Percentiles rank a stretch among this genome's conserved stretches.
Conservation (phyloP, 2,113 vertebrate species). For the Seriola quinqueradiata region DNA sequence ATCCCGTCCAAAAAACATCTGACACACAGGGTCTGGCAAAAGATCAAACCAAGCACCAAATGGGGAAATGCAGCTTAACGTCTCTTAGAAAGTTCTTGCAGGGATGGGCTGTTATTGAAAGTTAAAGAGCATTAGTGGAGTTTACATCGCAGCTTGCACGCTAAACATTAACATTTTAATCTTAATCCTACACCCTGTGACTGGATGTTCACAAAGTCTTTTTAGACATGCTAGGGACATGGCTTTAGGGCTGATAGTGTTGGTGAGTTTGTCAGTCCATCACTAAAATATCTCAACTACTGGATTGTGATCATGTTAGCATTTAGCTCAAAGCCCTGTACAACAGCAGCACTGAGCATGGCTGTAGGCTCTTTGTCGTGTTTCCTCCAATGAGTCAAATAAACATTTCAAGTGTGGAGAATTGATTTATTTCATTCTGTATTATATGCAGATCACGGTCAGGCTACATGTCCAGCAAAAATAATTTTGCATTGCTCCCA, state of each 20-base stretch:
- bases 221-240: background rate
- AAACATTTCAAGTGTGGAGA: background rate
- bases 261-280: background rate
- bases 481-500: conserved; percentile 4
- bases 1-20: conserved; percentile 42
- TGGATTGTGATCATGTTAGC: background rate
- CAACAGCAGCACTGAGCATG: background rate
- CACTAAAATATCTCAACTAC: background rate
- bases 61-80: conserved; percentile 24
- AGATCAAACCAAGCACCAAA: conserved; percentile 54
- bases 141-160: background rate
- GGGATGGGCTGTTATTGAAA: conserved; percentile 7
- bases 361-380: background rate
- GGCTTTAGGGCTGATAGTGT: background rate
- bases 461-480: conserved; percentile 8
- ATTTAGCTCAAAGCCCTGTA: background rate
- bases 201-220: background rate
- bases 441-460: conserved; percentile 12
- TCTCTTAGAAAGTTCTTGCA: conserved; percentile 13
- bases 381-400: background rate
- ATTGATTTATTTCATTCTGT: background rate
- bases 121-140: conserved; percentile 5
- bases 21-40: conserved; percentile 36
- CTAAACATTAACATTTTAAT: conserved; percentile 23
- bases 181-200: background rate